Base-by-base conservation (phyloP, 2,797 vertebrate genomes). In the Schizopygopsis pylzovi region DNA sequence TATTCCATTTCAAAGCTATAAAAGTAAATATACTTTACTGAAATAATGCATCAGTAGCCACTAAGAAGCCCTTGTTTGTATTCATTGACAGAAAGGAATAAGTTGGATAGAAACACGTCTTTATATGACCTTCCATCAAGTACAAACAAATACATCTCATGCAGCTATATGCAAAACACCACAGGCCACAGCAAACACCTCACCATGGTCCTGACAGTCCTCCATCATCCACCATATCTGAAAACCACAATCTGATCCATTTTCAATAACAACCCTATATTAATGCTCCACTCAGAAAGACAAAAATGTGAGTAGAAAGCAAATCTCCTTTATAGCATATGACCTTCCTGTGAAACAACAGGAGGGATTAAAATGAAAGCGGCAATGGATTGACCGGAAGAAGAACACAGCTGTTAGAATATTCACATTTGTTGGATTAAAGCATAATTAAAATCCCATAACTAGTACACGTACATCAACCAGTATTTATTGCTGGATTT, bases 1-100 rank as follows among this genome's bases (percentile, higher is more conserved):
- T 91, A 87, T 88, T 92, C 86, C 87, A 90, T 93, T 92, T 89
- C 84, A 89, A 90, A 90, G 87, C 85, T 92, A 92, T 75, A 93
- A 93, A 93, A 92, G 88, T 91, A 92, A 91, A 90, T 91, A 90
- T 88, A 79, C 83, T 91, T 84, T 89, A 90, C 78, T 89, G 86
- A 91, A 90, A 90, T n/a, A 78, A 91, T 81, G 83, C 87, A 90
- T 87, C 89, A 89, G 84, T 85, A 91, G 90, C 90, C 91, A 89
- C 78, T 89, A 83, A 89, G 85, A 91, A 93, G 92, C 91, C 92
- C 91, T 93, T 93, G 88, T 89, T 88, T 90, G 85, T 85, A 88
- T 87, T 88, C 75, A 87, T 68, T 79, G 86, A 88, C 78, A 85
- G 86, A 76, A 68, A 90, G 22, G 89, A 78, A 39, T 41, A 63